Evolutionary conservation across 1,140 invertebrate species (phyloP), one percentile per base, ranked within the genome.

Genomic region (Drosophila sechellia): DNA sequence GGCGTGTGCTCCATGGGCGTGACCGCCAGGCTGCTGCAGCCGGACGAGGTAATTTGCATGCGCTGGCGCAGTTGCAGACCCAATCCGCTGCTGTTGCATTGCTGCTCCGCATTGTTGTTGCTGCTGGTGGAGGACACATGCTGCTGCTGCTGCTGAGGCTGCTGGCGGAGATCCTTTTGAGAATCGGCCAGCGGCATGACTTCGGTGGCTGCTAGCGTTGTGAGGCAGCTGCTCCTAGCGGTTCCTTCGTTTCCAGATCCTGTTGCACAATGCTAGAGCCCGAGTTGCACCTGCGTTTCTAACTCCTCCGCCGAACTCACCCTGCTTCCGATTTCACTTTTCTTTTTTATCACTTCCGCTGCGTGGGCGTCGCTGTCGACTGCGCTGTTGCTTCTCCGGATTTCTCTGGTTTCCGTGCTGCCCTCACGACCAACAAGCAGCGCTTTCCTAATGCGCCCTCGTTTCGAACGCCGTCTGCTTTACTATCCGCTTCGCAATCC

Each of bases 141-240:
- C 49, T 66, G 77, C 43, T 75, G 85, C 46, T 69, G 79, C 50
- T 79, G 74, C 55, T 80, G 85, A 27, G 83, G 80, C 56, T 89
- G 84, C 72, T 91, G 89, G 60, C 90, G 77, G 37, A 90, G 71
- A 79, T 91, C 90, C 83, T 86, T 91, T 48, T 91, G 86, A 39
- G 84, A 91, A 76, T 91, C 90, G 66, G 90, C 90, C 81, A 91
- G 81, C 77, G 90, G 90, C 90, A 91, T 91, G 81, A 84, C 83
- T 79, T 66, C 61, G 61, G 55, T 63, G 49, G 43, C 77, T 61
- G 63, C 68, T 42, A 46, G 79, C 63, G 74, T 81, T 61, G 61
- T 73, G 45, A 25, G 54, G 45, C 53, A 40, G 35, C 50, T 74
- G 10, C 31, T 42, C 20, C 39, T 64, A 4, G 37, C 8, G n/a